Percentiles rank a stretch among this genome's conserved stretches.
phyloP scores from a whole-genome alignment of 2,113 vertebrate species.

The Pycnonotus jocosus region DNA sequence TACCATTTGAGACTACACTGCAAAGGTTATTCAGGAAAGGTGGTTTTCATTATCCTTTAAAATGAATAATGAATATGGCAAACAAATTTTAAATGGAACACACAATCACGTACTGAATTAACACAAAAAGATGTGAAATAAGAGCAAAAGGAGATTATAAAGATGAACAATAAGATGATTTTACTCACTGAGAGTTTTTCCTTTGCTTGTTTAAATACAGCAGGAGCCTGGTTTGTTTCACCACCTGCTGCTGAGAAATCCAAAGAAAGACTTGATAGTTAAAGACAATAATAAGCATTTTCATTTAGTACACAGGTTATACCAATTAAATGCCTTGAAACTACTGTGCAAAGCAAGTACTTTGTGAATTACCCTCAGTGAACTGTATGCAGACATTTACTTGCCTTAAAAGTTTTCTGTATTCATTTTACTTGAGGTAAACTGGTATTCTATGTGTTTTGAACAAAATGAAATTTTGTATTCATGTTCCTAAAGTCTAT shows the following conservation, averaged over 20 bases:
- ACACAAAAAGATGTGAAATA: background rate
- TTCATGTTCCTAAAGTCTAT: background rate
- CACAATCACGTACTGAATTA: background rate
- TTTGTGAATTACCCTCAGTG: background rate
- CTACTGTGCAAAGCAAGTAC: background rate
- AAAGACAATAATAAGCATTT: conserved; percentile 18
- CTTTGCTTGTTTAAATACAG: conserved; percentile 87
- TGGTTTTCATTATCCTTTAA: background rate
- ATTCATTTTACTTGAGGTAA: background rate
- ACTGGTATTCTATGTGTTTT: background rate
- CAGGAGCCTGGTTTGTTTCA: conserved; percentile 85
- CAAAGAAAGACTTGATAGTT: conserved; percentile 55
- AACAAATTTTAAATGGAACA: background rate
- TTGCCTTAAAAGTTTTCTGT: background rate
- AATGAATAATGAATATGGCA: background rate
- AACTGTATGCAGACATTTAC: background rate
- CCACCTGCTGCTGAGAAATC: conserved; percentile 73
- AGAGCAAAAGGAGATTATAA: background rate
- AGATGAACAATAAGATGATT: conserved; percentile 8
- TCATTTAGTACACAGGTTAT: background rate
- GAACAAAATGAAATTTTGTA: background rate
- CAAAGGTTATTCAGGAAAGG: background rate
- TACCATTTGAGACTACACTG: background rate
- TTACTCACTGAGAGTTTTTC: conserved; percentile 91
- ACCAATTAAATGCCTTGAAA: background rate